Percentiles rank a stretch among this genome's conserved stretches.
Conservation (phyloP, 2,797 vertebrate species). For the Channa striata region DNA sequence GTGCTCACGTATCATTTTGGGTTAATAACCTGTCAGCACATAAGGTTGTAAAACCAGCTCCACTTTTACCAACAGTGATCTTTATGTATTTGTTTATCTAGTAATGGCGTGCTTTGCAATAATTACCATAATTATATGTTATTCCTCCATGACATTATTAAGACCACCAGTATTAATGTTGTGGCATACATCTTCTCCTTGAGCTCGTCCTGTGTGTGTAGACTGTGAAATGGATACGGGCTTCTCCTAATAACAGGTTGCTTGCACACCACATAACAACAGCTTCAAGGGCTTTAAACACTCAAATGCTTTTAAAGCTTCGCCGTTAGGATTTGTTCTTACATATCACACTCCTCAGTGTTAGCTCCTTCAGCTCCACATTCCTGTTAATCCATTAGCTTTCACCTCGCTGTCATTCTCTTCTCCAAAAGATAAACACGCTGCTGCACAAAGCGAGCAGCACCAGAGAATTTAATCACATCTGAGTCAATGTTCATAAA, state of each 20-base stretch:
- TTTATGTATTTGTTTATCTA: too few relatives aligned
- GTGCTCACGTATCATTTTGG: too few relatives aligned
- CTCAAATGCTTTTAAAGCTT: neutral
- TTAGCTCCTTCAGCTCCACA: neutral
- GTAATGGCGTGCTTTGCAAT: too few relatives aligned
- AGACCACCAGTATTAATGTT: too few relatives aligned
- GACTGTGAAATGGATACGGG: neutral
- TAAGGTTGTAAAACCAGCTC: too few relatives aligned
- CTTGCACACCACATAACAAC: neutral
- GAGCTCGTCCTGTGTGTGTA: neutral
- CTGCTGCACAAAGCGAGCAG: neutral
- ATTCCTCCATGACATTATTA: too few relatives aligned
- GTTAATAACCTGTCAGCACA: too few relatives aligned
- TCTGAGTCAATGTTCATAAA: conserved; percentile 42
- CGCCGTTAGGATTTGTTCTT: neutral
- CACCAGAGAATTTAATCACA: conserved; percentile 35
- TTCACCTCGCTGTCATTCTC: neutral
- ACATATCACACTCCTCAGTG: neutral
- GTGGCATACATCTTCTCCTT: neutral
- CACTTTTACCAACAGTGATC: too few relatives aligned
- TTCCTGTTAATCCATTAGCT: neutral
- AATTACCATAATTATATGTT: too few relatives aligned
- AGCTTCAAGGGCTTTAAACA: neutral
- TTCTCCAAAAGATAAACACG: neutral
- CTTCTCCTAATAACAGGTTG: neutral